Percentiles rank a stretch among this genome's conserved stretches.
Evolutionary conservation across 2,113 vertebrate genomes (phyloP).

Genomic region (Laticauda colubrina): DNA sequence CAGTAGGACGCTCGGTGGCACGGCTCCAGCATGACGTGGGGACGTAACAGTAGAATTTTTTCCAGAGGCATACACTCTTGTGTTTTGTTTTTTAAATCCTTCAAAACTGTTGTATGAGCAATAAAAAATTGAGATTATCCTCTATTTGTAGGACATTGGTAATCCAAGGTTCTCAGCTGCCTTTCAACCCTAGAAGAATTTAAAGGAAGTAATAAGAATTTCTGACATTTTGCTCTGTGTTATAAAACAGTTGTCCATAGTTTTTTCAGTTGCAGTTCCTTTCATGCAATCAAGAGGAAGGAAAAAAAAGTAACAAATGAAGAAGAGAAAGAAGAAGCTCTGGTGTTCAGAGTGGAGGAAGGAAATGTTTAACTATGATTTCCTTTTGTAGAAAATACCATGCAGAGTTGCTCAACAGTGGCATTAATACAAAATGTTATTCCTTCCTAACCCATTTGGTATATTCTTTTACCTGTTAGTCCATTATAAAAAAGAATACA

Average conservation of each 20-base stretch:
- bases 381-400: neutral
- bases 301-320: neutral
- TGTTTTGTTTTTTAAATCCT: neutral
- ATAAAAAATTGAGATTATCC: neutral
- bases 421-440: neutral
- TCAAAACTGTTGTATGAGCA: neutral
- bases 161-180: neutral
- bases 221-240: neutral
- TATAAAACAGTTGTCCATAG: neutral
- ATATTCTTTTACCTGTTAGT: neutral
- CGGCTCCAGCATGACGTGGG: too few relatives aligned
- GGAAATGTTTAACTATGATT: neutral
- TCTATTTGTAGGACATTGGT: neutral
- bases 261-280: neutral
- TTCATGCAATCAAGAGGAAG: neutral
- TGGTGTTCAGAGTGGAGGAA: neutral
- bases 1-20: too few relatives aligned
- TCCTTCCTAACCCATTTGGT: neutral
- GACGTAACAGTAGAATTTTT: too few relatives aligned
- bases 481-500: neutral
- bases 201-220: too few relatives aligned
- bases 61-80: neutral
- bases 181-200: neutral
- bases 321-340: neutral
- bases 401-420: neutral